Conservation (phyloP, 1,140 invertebrate genomes). For the Drosophila sechellia region DNA sequence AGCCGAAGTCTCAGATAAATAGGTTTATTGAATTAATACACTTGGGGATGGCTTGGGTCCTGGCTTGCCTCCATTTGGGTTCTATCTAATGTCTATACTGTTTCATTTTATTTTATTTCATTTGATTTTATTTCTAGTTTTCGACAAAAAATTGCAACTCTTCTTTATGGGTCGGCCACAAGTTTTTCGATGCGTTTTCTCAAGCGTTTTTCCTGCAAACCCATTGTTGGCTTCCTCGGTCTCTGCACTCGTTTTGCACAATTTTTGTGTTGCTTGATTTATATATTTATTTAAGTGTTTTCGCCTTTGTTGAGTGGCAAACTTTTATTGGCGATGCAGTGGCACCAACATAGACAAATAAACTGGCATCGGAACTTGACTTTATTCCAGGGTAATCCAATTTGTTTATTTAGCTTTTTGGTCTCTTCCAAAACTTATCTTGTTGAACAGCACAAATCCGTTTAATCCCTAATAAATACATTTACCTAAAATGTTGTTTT, state of each 20-base stretch:
- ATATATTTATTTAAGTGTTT: slow-evolving; percentile 57
- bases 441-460: slow-evolving; percentile 2
- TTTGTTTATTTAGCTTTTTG: slow-evolving; percentile 20
- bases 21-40: slow-evolving; percentile 81
- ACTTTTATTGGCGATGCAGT: slow-evolving; percentile 46
- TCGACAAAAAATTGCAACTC: slow-evolving; percentile 38
- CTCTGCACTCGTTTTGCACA: slow-evolving; percentile 26
- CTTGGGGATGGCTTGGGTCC: slow-evolving; percentile 30
- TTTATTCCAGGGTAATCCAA: slow-evolving; percentile 18
- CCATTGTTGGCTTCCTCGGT: slow-evolving; percentile 49
- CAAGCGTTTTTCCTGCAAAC: slow-evolving; percentile 33
- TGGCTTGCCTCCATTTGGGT: slow-evolving; percentile 11
- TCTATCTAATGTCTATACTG: slow-evolving; percentile 12
- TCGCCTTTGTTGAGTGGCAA: slow-evolving; percentile 36
- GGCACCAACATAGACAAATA: slow-evolving; percentile 38
- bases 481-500: neutral
- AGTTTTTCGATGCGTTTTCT: slow-evolving; percentile 29
- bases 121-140: slow-evolving; percentile 40
- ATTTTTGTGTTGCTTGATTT: slow-evolving; percentile 40
- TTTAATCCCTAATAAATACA: neutral
- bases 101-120: slow-evolving; percentile 20
- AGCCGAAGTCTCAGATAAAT: slow-evolving; percentile 65
- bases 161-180: slow-evolving; percentile 25
- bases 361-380: slow-evolving; percentile 19
- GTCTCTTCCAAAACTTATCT: slow-evolving; percentile 2